phyloP scores from a whole-genome alignment of 1,140 invertebrate species.

The Thaumatotibia leucotreta region DNA sequence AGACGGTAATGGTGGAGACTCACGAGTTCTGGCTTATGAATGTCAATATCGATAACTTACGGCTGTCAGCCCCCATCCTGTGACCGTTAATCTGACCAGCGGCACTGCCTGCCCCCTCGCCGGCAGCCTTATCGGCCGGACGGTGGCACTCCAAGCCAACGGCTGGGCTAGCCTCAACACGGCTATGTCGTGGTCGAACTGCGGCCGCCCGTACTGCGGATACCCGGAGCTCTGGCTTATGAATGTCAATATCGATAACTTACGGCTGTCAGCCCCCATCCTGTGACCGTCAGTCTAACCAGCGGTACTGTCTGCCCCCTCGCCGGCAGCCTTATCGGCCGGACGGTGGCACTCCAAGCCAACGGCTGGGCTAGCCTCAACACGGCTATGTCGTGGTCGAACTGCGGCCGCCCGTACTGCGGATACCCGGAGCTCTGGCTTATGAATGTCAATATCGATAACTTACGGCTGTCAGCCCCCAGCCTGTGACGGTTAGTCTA shows the following conservation, averaged over 20 bases:
- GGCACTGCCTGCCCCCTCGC: slow-evolving; percentile 45
- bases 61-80: slow-evolving; percentile 19
- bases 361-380: slow-evolving; percentile 49
- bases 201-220: slow-evolving; percentile 50
- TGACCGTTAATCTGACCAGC: slow-evolving; percentile 41
- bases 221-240: too few relatives aligned
- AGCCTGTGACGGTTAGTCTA: slow-evolving; percentile 35
- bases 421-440: too few relatives aligned
- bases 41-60: too few relatives aligned
- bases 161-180: slow-evolving; percentile 48
- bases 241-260: too few relatives aligned
- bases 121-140: slow-evolving; percentile 51
- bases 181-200: slow-evolving; percentile 67
- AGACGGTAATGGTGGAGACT: slow-evolving; percentile 44
- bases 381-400: slow-evolving; percentile 67
- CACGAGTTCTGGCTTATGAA: too few relatives aligned
- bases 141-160: slow-evolving; percentile 41
- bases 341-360: slow-evolving; percentile 40
- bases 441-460: too few relatives aligned
- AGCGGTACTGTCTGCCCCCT: slow-evolving; percentile 49
- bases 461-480: too few relatives aligned
- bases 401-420: slow-evolving; percentile 52
- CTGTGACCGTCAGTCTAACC: slow-evolving; percentile 56
- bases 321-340: slow-evolving; percentile 49
- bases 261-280: slow-evolving; percentile 68